Evolutionary conservation across 2,113 vertebrate genomes (phyloP), one percentile per base, ranked within the genome.

Genomic region (Ibidorhyncha struthersii): DNA sequence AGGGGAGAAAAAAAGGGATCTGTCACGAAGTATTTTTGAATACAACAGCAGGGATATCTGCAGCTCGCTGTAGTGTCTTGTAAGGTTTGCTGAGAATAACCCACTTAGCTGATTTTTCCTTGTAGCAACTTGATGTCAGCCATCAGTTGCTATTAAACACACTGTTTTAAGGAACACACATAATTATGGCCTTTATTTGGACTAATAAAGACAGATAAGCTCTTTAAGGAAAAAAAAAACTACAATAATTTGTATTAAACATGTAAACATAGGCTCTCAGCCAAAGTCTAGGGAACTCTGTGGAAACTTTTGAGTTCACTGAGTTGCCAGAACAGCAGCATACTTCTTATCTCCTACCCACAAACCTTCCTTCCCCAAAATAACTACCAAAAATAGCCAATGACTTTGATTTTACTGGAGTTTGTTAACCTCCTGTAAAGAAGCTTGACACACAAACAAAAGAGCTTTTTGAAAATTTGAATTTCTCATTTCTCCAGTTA

Each of bases 181-280:
- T 91, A 96, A 97, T 96, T 93, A 96, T 71, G 85, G 89, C 63
- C 94, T 97, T 94, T 79, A 91, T 96, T 97, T 97, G 63, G 72
- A 96, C 92, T 94, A 90, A 96, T 94, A 96, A 93, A 90, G 82
- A 94, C 79, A 91, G 90, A 96, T 87, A 97, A 98, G 85, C 63
- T 92, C 92, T 96, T 96, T 92, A 16, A 97, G 88, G 71, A 53
- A 82, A 43, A 65, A 27, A 95, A 97, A 97, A 91, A 49, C 5
- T 95, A 76, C 66, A 95, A 96, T 95, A 94, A 95, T 97, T 97
- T 92, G 84, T 96, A 90, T 74, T 84, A 94, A 70, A 96, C 61
- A 93, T 89, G 38, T 52, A 88, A 89, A 90, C 67, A 58, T 19
- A 95, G 95, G 81, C 43, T 91, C 10, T 65, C 52, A 87, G 86